Evolutionary conservation across 2,888 invertebrate genomes (phyloP), one percentile per base, ranked within the genome.

Genomic region (Orthonychiurus folsomi): DNA sequence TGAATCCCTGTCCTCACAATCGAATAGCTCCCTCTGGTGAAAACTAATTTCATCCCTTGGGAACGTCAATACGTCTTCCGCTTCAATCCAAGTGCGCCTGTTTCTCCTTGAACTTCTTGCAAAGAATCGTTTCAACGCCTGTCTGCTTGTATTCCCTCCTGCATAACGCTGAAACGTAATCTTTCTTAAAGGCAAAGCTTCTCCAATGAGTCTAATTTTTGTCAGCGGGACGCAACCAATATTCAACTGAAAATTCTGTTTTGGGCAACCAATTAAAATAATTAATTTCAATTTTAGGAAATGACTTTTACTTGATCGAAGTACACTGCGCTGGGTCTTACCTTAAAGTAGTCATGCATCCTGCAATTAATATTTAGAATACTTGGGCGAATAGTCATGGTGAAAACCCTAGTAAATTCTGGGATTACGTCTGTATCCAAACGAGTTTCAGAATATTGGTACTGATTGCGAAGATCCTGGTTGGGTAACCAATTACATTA

Each of bases 161-260:
- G 52, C 24, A 15, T 9, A 37, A 37, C 15, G 12, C 20, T 5
- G 5, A 52, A 52, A 20, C 24, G 24, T 23, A 3, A 60, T 21
- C 48, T 62, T 62, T 23, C 62, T 64, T 0, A 71, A 28, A 1
- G 67, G 61, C 0, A 66, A 27, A 3, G 66, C 61, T 48, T 68
- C 68, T 1, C 63, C 56, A 12, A 69, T 57, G 12, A 71, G 59
- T 12, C 68, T 62, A 50, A 71, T 65, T 5, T 26, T 57, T 9
- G 67, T 68, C 26, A 64, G 68, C 15, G 69, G 63, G 28, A 68
- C 66, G 56, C 71, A 71, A 1, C 71, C 71, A 18, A 71, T 66
- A 20, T 69, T 71, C 18, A 68, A 60, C 60, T 68, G 66, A 12
- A 69, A 47, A 18, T 68, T 69, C 63, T 66, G 23, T 2, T 55